Evolutionary conservation across 2,797 vertebrate species (phyloP).

Genomic region (Benthosema pterotum): DNA sequence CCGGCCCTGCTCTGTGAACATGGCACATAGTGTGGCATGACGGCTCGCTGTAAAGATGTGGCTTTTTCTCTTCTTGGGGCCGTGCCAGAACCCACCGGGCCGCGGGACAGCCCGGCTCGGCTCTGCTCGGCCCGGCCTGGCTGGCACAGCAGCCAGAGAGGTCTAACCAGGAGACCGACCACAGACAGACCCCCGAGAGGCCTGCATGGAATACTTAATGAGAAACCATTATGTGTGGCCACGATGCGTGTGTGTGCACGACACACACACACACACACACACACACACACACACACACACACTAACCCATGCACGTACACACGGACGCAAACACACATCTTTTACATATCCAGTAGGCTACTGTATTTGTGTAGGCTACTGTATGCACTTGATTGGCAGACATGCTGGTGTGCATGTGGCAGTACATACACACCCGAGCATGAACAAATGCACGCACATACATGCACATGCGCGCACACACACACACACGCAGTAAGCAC

Average conservation of each 20-base stretch:
- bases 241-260: constrained; percentile 24
- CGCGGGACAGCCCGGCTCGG: too few relatives aligned
- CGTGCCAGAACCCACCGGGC: constrained; percentile 56
- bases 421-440: too few relatives aligned
- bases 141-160: constrained; percentile 67
- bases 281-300: constrained; percentile 10
- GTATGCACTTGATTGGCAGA: too few relatives aligned
- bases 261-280: constrained; percentile 4
- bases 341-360: too few relatives aligned
- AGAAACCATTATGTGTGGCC: constrained; percentile 56
- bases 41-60: constrained; percentile 82
- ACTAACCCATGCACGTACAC: not conserved
- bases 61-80: constrained; percentile 65
- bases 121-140: constrained; percentile 31
- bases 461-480: constrained; percentile 6
- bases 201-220: constrained; percentile 47
- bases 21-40: constrained; percentile 76
- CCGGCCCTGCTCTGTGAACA: constrained; percentile 63
- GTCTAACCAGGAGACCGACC: constrained; percentile 26
- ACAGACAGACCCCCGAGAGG: constrained; percentile 61
- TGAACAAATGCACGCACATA: too few relatives aligned
- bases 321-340: too few relatives aligned
- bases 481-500: constrained; percentile 26
- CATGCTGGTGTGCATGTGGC: too few relatives aligned
- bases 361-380: too few relatives aligned